These are phyloP conservation scores for Cichladusa arquata DNA, from an alignment of 2,113 vertebrate species.

Conservation along the genomic window DNA sequence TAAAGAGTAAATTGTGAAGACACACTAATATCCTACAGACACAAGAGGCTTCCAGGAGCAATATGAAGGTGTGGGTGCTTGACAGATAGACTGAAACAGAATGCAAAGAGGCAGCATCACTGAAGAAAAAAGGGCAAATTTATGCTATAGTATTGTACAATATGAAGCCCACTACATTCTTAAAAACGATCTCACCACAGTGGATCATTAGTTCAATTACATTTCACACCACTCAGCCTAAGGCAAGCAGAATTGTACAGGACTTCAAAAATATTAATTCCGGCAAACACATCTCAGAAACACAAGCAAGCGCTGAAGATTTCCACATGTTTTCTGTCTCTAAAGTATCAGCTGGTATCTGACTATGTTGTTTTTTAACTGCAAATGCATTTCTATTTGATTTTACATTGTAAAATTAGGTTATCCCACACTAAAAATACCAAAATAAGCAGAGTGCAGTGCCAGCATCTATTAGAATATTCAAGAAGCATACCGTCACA, in stretches of 20 bases:
- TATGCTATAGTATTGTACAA: slow-evolving; percentile 1
- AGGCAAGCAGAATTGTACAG: slow-evolving; percentile 15
- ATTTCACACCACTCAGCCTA: slow-evolving; percentile 39
- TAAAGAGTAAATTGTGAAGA: not conserved
- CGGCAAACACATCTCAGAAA: not conserved
- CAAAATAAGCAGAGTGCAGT: not conserved
- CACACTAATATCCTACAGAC: not conserved
- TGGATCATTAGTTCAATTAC: slow-evolving; percentile 51
- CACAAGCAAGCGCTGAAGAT: not conserved
- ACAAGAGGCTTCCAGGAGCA: not conserved
- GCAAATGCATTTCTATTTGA: not conserved
- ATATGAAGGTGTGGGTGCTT: slow-evolving; percentile 26
- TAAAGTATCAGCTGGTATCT: not conserved
- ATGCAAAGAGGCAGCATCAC: not conserved
- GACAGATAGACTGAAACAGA: slow-evolving; percentile 35
- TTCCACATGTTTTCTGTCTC: not conserved
- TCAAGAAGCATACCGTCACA: not conserved
- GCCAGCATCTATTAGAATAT: not conserved
- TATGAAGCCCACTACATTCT: slow-evolving; percentile 41
- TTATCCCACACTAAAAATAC: not conserved
- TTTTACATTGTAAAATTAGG: not conserved
- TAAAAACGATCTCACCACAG: slow-evolving; percentile 6
- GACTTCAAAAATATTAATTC: slow-evolving; percentile 8
- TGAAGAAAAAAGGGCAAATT: slow-evolving; percentile 41
- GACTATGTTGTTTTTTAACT: not conserved